Conservation (phyloP, 1,140 invertebrate species). For the Drosophila murphyi region DNA sequence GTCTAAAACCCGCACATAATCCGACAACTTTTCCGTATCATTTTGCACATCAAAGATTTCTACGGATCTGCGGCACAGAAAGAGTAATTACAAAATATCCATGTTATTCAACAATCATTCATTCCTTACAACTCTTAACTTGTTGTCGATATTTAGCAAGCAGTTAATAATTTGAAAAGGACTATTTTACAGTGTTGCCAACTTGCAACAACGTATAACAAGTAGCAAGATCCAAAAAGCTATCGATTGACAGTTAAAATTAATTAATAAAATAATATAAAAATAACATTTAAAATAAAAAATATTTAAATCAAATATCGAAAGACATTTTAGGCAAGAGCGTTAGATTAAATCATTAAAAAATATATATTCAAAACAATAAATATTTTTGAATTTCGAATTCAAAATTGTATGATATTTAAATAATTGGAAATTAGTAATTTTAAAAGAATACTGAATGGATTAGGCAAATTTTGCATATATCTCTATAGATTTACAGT, state of each 20-base stretch:
- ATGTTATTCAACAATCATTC: neutral
- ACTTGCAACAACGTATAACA: neutral
- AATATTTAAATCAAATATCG: too few species aligned
- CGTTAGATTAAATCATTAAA: neutral
- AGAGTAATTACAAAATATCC: neutral
- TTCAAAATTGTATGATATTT: too few species aligned
- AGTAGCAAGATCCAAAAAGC: neutral
- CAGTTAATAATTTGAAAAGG: neutral
- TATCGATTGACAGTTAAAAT: neutral
- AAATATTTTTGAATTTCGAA: neutral
- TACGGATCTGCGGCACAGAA: slow-evolving; percentile 84
- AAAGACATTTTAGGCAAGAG: too few species aligned
- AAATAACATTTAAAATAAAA: too few species aligned
- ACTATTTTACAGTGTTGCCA: neutral
- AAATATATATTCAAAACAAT: neutral
- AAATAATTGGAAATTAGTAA: too few species aligned
- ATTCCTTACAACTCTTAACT: too few species aligned
- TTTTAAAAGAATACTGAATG: too few species aligned
- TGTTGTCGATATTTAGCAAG: too few species aligned
- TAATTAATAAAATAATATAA: too few species aligned
- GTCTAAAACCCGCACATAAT: slow-evolving; percentile 92
- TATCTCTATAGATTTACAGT: too few species aligned
- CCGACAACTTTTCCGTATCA: slow-evolving; percentile 85
- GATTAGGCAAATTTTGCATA: too few species aligned
- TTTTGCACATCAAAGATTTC: slow-evolving; percentile 86